Conservation (phyloP, 2,888 invertebrate genomes). For the Meteorus cinctellus region DNA sequence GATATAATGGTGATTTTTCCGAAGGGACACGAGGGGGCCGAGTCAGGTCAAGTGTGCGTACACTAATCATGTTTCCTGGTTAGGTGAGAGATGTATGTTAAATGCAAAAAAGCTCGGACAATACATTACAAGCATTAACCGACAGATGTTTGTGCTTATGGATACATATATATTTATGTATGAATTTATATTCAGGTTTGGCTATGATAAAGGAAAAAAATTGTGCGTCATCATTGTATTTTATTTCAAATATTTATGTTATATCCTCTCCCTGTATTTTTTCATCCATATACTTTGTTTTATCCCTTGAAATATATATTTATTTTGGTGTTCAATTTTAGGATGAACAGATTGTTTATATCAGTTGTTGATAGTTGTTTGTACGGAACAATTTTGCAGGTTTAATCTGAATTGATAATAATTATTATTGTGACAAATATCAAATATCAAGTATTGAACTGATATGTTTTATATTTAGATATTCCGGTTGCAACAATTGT, state of each 20-base stretch:
- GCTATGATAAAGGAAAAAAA: slow-evolving; percentile 34
- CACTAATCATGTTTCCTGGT: slow-evolving; percentile 65
- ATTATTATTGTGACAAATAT: no score
- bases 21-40: slow-evolving; percentile 50
- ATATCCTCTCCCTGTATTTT: background rate
- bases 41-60: slow-evolving; percentile 69
- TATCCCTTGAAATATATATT: background rate
- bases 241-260: background rate
- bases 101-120: slow-evolving; percentile 35
- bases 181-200: background rate
- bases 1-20: slow-evolving; percentile 65
- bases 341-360: no score
- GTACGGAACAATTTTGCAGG: no score
- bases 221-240: slow-evolving; percentile 34
- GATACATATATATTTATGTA: background rate
- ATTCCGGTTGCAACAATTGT: no score
- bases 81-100: slow-evolving; percentile 34
- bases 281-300: background rate
- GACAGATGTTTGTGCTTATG: slow-evolving; percentile 30
- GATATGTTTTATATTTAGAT: no score
- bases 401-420: no score
- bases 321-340: no score
- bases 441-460: no score
- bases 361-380: no score
- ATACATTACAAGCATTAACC: slow-evolving; percentile 27